phyloP scores from a whole-genome alignment of 1,140 invertebrate species.

The Ostrea denselamellosa region DNA sequence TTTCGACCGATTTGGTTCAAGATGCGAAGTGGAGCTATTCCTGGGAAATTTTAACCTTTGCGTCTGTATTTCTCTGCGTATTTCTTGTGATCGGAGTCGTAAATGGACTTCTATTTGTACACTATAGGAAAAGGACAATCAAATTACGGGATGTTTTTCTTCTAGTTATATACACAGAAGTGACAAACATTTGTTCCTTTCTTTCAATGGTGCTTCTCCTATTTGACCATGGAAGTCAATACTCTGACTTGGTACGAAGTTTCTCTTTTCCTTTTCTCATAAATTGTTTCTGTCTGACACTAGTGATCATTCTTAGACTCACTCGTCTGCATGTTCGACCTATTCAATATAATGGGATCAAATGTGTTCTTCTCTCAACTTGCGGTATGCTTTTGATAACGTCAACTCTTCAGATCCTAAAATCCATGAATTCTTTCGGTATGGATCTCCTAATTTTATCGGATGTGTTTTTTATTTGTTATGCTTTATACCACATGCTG shows the following conservation, averaged over 20 bases:
- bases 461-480: slow-evolving; percentile 21
- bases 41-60: background rate
- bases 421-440: background rate
- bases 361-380: slow-evolving; percentile 8
- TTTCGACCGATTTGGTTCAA: background rate
- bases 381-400: background rate
- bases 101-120: slow-evolving; percentile 1
- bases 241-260: slow-evolving; percentile 19
- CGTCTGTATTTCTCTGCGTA: background rate
- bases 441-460: background rate
- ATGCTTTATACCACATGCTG: background rate
- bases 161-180: background rate
- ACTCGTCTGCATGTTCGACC: slow-evolving; percentile 18
- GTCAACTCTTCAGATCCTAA: background rate
- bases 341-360: slow-evolving; percentile 34
- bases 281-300: slow-evolving; percentile 30
- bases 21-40: background rate
- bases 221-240: background rate
- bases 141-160: background rate
- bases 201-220: background rate
- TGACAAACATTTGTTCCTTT: background rate
- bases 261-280: slow-evolving; percentile 25
- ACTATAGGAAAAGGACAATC: slow-evolving; percentile 16
- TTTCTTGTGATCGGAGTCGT: background rate
- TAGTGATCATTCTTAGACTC: background rate